Base-by-base conservation (phyloP, 2,797 vertebrate species). In the Knipowitschia caucasica region DNA sequence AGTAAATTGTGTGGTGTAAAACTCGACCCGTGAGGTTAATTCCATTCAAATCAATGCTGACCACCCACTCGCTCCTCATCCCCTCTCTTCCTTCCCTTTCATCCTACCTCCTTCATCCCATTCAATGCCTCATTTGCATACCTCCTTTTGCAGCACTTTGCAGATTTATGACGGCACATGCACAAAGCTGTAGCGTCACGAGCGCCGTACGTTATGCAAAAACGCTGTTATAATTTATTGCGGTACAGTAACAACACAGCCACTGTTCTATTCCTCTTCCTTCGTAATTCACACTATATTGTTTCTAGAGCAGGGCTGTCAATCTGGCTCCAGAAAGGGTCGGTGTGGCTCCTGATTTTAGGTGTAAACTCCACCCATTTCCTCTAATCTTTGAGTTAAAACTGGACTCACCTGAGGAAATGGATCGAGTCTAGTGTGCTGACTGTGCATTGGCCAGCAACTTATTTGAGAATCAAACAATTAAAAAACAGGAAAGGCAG, bases 181-280 rank as follows among this genome's bases (percentile, higher is more conserved):
- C 69, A 66, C 75, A 80, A 78, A 65, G 56, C 52, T 21, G 59
- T 58, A 73, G 56, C 75, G 71, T 73, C 69, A 49, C 29, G 50
- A 51, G 64, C n/a, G n/a, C n/a, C n/a, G n/a, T n/a, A n/a, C n/a
- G n/a, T n/a, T 62, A 80, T 75, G 80, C 74, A 84, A 81, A 31
- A 85, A 80, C 62, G 61, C 55, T 49, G 45, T 30, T 18, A 62
- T 26, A 78, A 84, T 85, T 84, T 82, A 85, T 75, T 49, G 69
- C 62, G 3, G 67, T 69, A 50, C 39, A 69, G 71, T 34, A 14
- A 44, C 27, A n/a, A n/a, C n/a, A n/a, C n/a, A n/a, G n/a, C n/a
- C n/a, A n/a, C n/a, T n/a, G n/a, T n/a, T n/a, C n/a, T n/a, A n/a
- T n/a, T n/a, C n/a, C n/a, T n/a, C n/a, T n/a, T n/a, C n/a, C n/a